phyloP scores from a whole-genome alignment of 2,113 vertebrate genomes.

The Chiloscyllium plagiosum region DNA sequence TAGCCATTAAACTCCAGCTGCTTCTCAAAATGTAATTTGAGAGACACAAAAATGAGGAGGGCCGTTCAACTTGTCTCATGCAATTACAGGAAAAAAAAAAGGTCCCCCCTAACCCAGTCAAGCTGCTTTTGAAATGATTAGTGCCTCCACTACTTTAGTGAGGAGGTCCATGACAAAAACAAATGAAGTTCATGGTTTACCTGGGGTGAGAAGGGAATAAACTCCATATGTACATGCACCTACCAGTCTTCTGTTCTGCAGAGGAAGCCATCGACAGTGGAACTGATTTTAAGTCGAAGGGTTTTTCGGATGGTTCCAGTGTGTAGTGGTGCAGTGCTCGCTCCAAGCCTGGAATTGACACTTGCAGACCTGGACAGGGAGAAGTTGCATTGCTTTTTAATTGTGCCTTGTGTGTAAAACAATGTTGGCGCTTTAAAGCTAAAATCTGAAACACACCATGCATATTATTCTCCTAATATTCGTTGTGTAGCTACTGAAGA shows the following conservation, averaged over 20 bases:
- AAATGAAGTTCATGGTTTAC: background rate
- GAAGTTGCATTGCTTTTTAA: background rate
- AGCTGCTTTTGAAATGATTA: too few species aligned
- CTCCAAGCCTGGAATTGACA: conserved; percentile 70
- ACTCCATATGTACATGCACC: background rate
- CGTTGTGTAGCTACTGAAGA: background rate
- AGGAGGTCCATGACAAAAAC: background rate
- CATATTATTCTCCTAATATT: background rate
- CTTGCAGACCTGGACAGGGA: conserved; percentile 54
- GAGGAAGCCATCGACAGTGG: conserved; percentile 63
- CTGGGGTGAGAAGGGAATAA: background rate
- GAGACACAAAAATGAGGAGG: background rate
- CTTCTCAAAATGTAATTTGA: background rate
- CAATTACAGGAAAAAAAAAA: background rate
- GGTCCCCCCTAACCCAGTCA: background rate
- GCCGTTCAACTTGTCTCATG: background rate
- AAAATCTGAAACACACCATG: background rate
- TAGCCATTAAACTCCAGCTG: background rate
- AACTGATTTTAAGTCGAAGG: conserved; percentile 71
- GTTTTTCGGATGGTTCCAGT: conserved; percentile 67
- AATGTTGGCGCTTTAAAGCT: background rate
- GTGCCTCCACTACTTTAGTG: too few species aligned
- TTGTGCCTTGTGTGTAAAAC: too few species aligned
- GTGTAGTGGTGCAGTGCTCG: conserved; percentile 69
- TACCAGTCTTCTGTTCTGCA: conserved; percentile 63